Evolutionary conservation across 2,797 vertebrate genomes (phyloP), one percentile per base, ranked within the genome.

Genomic region (Bradypodion pumilum): DNA sequence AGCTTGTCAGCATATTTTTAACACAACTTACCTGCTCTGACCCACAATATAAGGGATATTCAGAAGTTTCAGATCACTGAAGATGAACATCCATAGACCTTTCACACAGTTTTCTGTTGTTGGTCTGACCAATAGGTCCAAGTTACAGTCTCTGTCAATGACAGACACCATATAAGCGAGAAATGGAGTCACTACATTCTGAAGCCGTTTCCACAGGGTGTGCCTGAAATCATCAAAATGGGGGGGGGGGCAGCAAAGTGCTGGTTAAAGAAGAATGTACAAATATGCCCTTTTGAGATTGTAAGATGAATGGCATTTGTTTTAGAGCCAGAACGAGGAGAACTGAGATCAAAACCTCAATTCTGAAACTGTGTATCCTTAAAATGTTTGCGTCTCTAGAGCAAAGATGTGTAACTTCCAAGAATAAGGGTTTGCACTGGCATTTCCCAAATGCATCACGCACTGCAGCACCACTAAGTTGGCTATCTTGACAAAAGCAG

Each of bases 81-180:
- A 99, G 91, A 99, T 96, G 83, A 98, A 96, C 88, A 99, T 95
- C 98, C 98, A 99, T 19, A 99, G 95, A 6, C 91, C 93, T 88
- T 95, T 97, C 42, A 97, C 92, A 91, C 96, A 95, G 70, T 90
- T 80, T 1, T 89, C 91, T 16, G 92, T 90, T 7, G 92, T 87
- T 0, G 79, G 70, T 79, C 93, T 96, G 35, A 94, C 92, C 91
- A 99, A 90, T n/a, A 99, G 93, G 91, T 99, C 95, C 82, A 99
- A 94, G 84, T 99, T 99, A 90, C 94, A 94, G 60, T 99, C 97
- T 2, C 96, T 95, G 94, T 99, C 98, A 29, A 98, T 91, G 90
- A 97, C 78, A 1, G 98, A 96, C 16, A 99, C 74, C 68, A 99
- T 86, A 74, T 97, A 97, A 0, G 98, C 98, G 94, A 99, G 94